Evolutionary conservation across 2,888 invertebrate species (phyloP), one percentile per base, ranked within the genome.

Genomic region (Prenolepis imparis): DNA sequence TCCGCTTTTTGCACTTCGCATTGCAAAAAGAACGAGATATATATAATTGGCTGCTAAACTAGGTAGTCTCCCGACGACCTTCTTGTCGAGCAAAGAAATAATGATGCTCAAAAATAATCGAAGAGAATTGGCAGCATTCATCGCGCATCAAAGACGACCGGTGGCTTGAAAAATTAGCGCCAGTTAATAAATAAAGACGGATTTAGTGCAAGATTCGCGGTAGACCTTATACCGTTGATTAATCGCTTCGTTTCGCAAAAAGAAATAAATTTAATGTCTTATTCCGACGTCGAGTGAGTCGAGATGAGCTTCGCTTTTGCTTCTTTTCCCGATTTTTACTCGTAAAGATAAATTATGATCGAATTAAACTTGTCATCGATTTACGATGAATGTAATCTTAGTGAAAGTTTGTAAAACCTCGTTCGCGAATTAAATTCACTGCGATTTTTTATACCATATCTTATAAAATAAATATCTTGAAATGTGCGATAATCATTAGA

Each of bases 31-130:
- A 74, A 52, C 24, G 36, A 64, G 36, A 52, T 11, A 48, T 57
- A 48, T 57, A 66, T 75, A 75, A 75, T 75, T 75, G 48, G 52
- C 4, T 8, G 36, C 21, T 75, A 64, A 75, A 64, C 66, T 75
- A 74, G 36, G 18, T 52, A 52, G 8, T 73, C 61, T n/a, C n/a
- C 28, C 11, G 44, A 6, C 24, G 24, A 24, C 66, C 66, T 66
- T 75, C 75, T 52, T n/a, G 36, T 21, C 64, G 36, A 52, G 18
- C 48, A 15, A 28, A 12, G 18, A 75, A 75, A 75, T 75, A 64
- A 74, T 74, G 32, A 52, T 41, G 39, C 39, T 52, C 66, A 18
- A 66, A 75, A 52, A 75, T 66, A n/a, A 36, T 36, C 48, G 48
- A 21, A 75, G 48, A 2, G 36, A 75, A 75, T 48, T 48, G 32